A percentile compares a stretch with the other conserved stretches of the same genome.
Evolutionary conservation across 2,113 vertebrate species (phyloP).

Genomic region (Petrocephalus zakoni): DNA sequence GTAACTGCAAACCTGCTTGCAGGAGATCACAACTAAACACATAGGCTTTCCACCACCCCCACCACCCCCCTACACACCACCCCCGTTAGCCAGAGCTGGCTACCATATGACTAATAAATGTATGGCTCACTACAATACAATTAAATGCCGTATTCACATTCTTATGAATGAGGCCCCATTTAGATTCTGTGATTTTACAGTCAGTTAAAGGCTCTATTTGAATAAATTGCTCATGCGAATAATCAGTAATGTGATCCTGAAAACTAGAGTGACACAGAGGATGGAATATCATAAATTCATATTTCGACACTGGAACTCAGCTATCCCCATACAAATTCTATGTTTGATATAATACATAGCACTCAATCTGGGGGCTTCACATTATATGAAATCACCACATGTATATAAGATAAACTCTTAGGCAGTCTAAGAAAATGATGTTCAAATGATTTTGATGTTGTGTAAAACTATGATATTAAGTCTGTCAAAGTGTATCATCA

Average conservation of each 20-base stretch:
- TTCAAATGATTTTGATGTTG: neutral
- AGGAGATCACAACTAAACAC: too few relatives aligned
- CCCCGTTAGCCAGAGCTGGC: neutral
- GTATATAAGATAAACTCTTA: neutral
- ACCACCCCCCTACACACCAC: too few relatives aligned
- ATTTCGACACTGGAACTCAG: neutral
- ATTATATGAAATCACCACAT: neutral
- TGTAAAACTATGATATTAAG: neutral
- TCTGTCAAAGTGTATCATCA: neutral
- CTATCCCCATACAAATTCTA: neutral
- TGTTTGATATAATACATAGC: neutral
- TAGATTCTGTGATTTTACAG: slow-evolving; percentile 4
- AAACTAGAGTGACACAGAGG: neutral
- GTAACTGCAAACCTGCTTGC: too few relatives aligned
- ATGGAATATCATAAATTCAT: neutral
- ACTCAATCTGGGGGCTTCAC: neutral
- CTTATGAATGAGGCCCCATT: neutral
- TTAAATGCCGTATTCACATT: neutral
- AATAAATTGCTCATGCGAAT: neutral
- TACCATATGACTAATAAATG: neutral
- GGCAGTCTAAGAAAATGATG: neutral
- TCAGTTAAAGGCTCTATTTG: slow-evolving; percentile 8
- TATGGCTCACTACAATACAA: neutral
- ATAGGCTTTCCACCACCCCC: too few relatives aligned
- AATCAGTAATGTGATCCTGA: slow-evolving; percentile 2